These are phyloP conservation scores for Gambusia holbrooki DNA, from an alignment of 2,113 vertebrate genomes.

Conservation along the genomic window DNA sequence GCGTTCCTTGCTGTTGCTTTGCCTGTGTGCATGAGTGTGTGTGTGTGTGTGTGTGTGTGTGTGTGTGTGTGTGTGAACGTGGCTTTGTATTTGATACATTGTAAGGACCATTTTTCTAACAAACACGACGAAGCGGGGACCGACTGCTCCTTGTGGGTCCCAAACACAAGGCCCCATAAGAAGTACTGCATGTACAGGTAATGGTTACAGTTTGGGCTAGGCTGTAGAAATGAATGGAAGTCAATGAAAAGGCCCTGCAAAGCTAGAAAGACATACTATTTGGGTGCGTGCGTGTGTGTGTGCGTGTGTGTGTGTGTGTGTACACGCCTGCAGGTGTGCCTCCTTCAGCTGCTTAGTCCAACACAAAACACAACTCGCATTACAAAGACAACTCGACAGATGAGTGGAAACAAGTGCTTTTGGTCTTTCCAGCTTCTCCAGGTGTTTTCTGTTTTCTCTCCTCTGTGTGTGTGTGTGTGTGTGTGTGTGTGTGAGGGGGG, in stretches of 20 bases:
- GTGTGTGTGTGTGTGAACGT: background rate
- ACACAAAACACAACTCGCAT: constrained; percentile 61
- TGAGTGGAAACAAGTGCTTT: constrained; percentile 54
- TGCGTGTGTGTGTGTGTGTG: constrained; percentile 12
- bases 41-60: background rate
- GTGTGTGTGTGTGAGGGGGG: background rate
- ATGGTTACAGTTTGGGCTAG: no score
- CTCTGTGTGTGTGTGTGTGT: constrained; percentile 16
- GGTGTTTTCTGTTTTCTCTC: constrained; percentile 58
- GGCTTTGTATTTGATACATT: no score
- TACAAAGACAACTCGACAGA: constrained; percentile 59
- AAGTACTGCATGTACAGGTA: no score
- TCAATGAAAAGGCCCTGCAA: no score
- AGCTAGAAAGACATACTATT: no score
- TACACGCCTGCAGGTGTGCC: background rate
- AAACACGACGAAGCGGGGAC: no score
- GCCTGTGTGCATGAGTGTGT: background rate
- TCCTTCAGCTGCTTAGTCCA: constrained; percentile 61
- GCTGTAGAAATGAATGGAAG: no score
- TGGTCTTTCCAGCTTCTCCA: constrained; percentile 37
- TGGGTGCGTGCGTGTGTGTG: background rate
- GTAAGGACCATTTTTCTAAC: no score
- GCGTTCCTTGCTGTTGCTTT: constrained; percentile 58
- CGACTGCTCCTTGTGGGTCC: no score
- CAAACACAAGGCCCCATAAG: no score